A percentile compares a stretch with the other conserved stretches of the same genome.
phyloP scores from a whole-genome alignment of 2,113 vertebrate genomes.

The Machaerirhynchus nigripectus region DNA sequence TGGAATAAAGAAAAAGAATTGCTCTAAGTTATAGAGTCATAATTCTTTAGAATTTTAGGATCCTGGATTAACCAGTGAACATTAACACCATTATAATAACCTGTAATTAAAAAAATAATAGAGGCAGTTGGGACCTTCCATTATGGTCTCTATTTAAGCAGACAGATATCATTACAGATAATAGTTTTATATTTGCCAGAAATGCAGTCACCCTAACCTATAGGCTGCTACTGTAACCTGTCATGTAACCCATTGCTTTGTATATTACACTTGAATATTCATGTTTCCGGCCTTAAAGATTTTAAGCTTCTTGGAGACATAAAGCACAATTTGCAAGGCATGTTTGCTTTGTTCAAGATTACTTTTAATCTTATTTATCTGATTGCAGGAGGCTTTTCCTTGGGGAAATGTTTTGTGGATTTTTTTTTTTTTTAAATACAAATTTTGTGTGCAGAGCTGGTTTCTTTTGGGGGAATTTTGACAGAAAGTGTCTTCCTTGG shows the following conservation, averaged over 20 bases:
- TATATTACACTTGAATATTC: neutral
- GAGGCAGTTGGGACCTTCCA: constrained; percentile 47
- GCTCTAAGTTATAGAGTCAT: constrained; percentile 51
- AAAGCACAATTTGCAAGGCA: neutral
- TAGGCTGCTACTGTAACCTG: constrained; percentile 1
- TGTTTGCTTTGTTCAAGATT: neutral
- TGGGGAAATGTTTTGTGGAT: neutral
- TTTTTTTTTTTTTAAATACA: neutral
- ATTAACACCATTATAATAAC: constrained; percentile 30
- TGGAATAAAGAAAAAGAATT: constrained; percentile 51
- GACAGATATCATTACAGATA: constrained; percentile 37
- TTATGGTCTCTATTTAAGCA: constrained; percentile 27
- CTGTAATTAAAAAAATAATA: constrained; percentile 61
- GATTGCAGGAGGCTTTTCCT: constrained; percentile 21
- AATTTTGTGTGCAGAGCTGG: constrained; percentile 59
- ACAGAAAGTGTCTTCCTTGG: constrained; percentile 87
- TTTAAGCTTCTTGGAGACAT: constrained; percentile 10
- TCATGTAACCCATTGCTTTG: neutral
- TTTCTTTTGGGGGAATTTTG: constrained; percentile 81
- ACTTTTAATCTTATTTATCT: constrained; percentile 40
- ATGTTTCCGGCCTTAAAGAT: neutral
- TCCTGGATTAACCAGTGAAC: constrained; percentile 31
- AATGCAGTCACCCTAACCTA: constrained; percentile 39
- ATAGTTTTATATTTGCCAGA: constrained; percentile 28
- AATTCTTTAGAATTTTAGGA: constrained; percentile 52